Evolutionary conservation across 2,888 invertebrate species (phyloP), one percentile per base, ranked within the genome.

Genomic region (Pammene aurita): DNA sequence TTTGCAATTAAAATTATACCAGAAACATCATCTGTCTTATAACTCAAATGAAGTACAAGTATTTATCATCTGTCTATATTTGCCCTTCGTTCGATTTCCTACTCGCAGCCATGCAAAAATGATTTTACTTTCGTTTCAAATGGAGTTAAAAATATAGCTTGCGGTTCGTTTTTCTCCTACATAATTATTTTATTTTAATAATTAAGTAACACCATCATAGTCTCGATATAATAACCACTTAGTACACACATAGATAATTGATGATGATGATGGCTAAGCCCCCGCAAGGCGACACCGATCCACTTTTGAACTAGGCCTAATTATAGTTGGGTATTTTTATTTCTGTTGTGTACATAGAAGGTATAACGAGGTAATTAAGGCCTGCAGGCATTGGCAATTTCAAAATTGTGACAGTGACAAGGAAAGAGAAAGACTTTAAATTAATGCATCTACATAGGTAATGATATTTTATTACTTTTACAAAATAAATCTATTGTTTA

Each of bases 231-330:
- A n/a, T n/a, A 26, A 26, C 26, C 26, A 26, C 26, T 26, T 4
- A 26, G 26, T 26, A 1, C 26, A 26, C 26, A 26, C 26, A 26
- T 26, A 26, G 26, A 57, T 48, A 48, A 48, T 60, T 61, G 11
- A 50, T 16, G 38, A 13, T 48, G 44, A 26, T 26, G 26, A 26
- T 26, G 4, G 44, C 5, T 34, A 55, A 38, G 7, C 66, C 41
- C 66, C 66, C 57, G 11, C 66, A 42, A 66, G 41, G 50, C 26
- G 57, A 41, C 66, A 50, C 66, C 7, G 48, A 50, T 66, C 26
- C n/a, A 57, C 57, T 66, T 57, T 42, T 57, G 50, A 50, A 50
- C 26, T 42, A 58, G 50, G 50, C 9, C 38, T 61, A 61, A 61
- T 61, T 38, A 61, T 60, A 35, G n/a, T 42, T 11, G 7, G 41